phyloP scores from a whole-genome alignment of 53 echinoderm and acorn worm genomes.

The Echinometra lucunter region DNA sequence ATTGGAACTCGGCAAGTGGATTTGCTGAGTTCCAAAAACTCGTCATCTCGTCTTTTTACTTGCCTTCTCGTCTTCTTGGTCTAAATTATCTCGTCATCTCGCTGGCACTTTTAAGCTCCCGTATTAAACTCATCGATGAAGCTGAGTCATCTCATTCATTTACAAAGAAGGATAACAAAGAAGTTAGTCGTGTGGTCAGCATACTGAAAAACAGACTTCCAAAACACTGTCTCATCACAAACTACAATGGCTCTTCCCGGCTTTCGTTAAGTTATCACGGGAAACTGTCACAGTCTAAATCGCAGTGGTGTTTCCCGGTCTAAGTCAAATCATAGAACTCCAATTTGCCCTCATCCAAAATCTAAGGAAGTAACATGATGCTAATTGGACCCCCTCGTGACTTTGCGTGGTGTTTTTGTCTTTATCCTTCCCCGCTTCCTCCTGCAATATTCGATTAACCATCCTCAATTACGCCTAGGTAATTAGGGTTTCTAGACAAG shows the following conservation, averaged over 20 bases:
- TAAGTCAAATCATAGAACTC: not conserved
- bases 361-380: not conserved
- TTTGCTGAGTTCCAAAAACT: too few species aligned
- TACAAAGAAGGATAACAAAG: not conserved
- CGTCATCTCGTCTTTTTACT: too few species aligned
- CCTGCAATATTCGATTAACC: not conserved
- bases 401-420: slow-evolving; percentile 31
- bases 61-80: too few species aligned
- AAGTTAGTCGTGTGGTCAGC: not conserved
- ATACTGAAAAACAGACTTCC: not conserved
- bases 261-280: not conserved
- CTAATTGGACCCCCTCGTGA: slow-evolving; percentile 12
- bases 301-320: not conserved
- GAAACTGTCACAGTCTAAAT: not conserved
- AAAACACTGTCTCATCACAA: not conserved
- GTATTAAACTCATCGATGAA: too few species aligned
- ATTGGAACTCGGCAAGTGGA: too few species aligned
- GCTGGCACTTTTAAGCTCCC: too few species aligned
- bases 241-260: not conserved
- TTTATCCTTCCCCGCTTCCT: not conserved
- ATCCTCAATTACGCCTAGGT: slow-evolving; percentile 17
- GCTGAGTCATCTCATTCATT: too few species aligned
- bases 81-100: too few species aligned
- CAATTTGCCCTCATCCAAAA: not conserved
- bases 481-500: not conserved